Conservation (phyloP, 1,140 invertebrate genomes). For the Papilio polyxenes region DNA sequence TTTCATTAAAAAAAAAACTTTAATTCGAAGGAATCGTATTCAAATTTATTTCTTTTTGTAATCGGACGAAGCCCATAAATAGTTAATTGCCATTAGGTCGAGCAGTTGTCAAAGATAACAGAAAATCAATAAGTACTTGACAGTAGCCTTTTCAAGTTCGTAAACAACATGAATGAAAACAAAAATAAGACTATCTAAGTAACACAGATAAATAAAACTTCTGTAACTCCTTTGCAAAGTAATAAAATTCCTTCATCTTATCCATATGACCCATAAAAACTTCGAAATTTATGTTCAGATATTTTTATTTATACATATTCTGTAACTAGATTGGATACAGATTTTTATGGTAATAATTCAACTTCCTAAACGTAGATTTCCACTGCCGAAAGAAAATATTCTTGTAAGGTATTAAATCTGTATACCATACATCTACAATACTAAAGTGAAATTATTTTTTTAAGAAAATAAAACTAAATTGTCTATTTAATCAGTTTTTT, state of each 20-base stretch:
- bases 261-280: constrained; percentile 10
- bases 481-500: too few relatives aligned
- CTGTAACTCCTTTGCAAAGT: background rate
- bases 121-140: constrained; percentile 1
- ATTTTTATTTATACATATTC: background rate
- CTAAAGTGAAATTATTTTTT: background rate
- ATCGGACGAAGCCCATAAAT: background rate
- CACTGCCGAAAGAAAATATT: too few relatives aligned
- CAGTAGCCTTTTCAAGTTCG: background rate
- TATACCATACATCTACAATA: background rate
- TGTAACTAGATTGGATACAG: background rate
- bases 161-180: constrained; percentile 1
- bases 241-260: constrained; percentile 13
- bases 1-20: background rate
- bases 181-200: constrained; percentile 6
- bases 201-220: background rate
- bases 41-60: background rate
- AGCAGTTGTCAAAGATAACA: constrained; percentile 6
- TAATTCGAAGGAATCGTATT: background rate
- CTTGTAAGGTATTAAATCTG: too few relatives aligned
- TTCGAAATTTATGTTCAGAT: background rate
- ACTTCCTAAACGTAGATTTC: too few relatives aligned
- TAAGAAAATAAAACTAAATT: too few relatives aligned
- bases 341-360: too few relatives aligned
- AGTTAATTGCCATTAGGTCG: background rate